phyloP scores from a whole-genome alignment of 53 echinoderm and acorn worm genomes.

The Temnopleurus reevesii region DNA sequence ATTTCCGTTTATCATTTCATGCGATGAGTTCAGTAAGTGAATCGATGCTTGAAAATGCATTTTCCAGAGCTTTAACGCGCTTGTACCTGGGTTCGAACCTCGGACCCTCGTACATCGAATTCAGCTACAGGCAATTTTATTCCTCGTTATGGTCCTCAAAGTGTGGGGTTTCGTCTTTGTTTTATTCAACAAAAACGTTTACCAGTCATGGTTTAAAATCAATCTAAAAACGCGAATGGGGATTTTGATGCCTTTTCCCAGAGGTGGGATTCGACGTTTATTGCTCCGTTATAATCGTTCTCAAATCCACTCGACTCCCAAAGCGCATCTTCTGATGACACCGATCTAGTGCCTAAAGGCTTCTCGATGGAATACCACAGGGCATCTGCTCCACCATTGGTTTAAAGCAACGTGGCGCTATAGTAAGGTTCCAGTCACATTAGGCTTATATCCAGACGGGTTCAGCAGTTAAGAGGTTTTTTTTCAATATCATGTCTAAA shows the following conservation, averaged over 20 bases:
- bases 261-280: conserved; percentile 10
- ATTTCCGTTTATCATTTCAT: too few relatives aligned
- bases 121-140: too few relatives aligned
- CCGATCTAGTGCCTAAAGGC: not conserved
- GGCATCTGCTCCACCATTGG: conserved; percentile 27
- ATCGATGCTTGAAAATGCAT: too few relatives aligned
- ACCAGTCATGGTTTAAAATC: conserved; percentile 21
- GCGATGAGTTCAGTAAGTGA: too few relatives aligned
- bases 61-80: too few relatives aligned
- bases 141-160: not conserved
- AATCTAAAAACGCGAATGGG: not conserved
- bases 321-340: not conserved
- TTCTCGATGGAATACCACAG: not conserved
- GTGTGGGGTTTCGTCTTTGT: not conserved
- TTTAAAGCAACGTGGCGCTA: conserved; percentile 24
- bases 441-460: not conserved
- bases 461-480: not conserved
- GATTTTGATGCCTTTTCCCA: not conserved
- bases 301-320: conserved; percentile 19
- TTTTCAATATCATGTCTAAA: too few relatives aligned
- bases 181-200: too few relatives aligned
- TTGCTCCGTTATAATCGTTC: conserved; percentile 3
- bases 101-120: too few relatives aligned
- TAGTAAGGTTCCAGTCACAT: not conserved
- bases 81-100: too few relatives aligned